A percentile compares a stretch with the other conserved stretches of the same genome.
Conservation (phyloP, 37 sponge, comb jelly and placozoan genomes). For the Haliclona indistincta region DNA sequence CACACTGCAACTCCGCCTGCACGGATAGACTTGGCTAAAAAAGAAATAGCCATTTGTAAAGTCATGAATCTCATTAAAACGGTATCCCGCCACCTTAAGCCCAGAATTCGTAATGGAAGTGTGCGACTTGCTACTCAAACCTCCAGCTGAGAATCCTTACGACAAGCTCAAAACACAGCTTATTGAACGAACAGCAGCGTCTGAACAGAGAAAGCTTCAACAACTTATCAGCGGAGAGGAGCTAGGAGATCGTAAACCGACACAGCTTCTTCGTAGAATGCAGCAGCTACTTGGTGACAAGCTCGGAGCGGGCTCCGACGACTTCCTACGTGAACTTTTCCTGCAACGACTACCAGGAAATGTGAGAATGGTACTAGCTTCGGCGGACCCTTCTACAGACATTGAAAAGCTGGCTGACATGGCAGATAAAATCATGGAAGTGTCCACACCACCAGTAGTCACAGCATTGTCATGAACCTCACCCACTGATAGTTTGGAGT, state of each 20-base stretch:
- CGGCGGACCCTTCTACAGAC: constrained; percentile 10
- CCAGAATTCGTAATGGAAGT: background rate
- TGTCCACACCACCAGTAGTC: constrained; percentile 18
- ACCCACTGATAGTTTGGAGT: too few relatives aligned
- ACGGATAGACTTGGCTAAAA: too few relatives aligned
- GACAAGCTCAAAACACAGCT: constrained; percentile 35
- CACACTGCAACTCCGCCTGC: too few relatives aligned
- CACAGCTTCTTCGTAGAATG: constrained; percentile 59
- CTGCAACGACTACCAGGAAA: constrained; percentile 42
- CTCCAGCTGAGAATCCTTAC: constrained; percentile 34
- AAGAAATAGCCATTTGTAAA: too few relatives aligned
- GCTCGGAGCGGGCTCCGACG: background rate
- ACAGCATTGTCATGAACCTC: too few relatives aligned
- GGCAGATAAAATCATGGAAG: constrained; percentile 49
- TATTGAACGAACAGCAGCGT: constrained; percentile 45
- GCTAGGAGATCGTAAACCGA: constrained; percentile 64
- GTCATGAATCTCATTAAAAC: too few relatives aligned
- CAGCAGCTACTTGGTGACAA: constrained; percentile 59
- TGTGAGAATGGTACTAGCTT: constrained; percentile 53
- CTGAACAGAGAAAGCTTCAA: constrained; percentile 21
- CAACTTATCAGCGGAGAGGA: too few relatives aligned
- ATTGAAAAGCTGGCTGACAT: constrained; percentile 40
- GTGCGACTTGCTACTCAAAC: background rate
- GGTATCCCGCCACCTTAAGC: too few relatives aligned
- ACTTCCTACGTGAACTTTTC: constrained; percentile 48